These are phyloP conservation scores for Eutrigla gurnardus DNA, from an alignment of 2,797 vertebrate genomes.

Conservation along the genomic window DNA sequence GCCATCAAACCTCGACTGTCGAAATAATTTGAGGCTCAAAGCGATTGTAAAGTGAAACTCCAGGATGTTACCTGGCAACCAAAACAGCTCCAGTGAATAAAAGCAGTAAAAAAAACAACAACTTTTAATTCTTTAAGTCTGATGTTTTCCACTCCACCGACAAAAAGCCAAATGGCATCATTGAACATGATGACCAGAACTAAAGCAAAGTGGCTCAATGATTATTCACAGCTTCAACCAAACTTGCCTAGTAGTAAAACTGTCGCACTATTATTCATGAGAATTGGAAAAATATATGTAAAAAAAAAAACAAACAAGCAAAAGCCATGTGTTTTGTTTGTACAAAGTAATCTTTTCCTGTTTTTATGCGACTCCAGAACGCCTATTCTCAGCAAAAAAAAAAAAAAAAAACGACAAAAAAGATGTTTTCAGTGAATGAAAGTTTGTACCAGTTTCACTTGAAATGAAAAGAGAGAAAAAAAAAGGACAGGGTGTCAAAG, in stretches of 20 bases:
- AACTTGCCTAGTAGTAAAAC: slow-evolving; percentile 66
- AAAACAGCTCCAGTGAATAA: slow-evolving; percentile 56
- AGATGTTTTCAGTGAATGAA: slow-evolving; percentile 25
- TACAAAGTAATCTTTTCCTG: slow-evolving; percentile 34
- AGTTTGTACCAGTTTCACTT: slow-evolving; percentile 61
- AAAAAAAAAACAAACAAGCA: slow-evolving; percentile 27
- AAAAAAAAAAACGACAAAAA: slow-evolving; percentile 18
- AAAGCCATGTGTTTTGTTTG: slow-evolving; percentile 33
- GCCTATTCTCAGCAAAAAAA: slow-evolving; percentile 32
- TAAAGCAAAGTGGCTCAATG: slow-evolving; percentile 74
- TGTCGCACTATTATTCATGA: slow-evolving; percentile 56
- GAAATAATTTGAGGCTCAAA: slow-evolving; percentile 48
- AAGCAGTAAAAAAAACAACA: slow-evolving; percentile 26
- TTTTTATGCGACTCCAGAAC: slow-evolving; percentile 40
- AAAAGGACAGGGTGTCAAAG: slow-evolving; percentile 41
- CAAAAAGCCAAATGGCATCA: slow-evolving; percentile 57
- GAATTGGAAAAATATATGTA: slow-evolving; percentile 40
- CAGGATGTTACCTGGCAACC: slow-evolving; percentile 39
- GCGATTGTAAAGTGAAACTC: slow-evolving; percentile 44
- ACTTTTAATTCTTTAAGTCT: not conserved
- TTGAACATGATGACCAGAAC: slow-evolving; percentile 46
- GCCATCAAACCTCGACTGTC: slow-evolving; percentile 35
- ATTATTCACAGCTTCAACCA: slow-evolving; percentile 82
- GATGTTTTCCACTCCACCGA: slow-evolving; percentile 43
- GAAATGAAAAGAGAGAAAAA: slow-evolving; percentile 25